Conservation (phyloP, 1,140 invertebrate species). For the Danaus melanippus region DNA sequence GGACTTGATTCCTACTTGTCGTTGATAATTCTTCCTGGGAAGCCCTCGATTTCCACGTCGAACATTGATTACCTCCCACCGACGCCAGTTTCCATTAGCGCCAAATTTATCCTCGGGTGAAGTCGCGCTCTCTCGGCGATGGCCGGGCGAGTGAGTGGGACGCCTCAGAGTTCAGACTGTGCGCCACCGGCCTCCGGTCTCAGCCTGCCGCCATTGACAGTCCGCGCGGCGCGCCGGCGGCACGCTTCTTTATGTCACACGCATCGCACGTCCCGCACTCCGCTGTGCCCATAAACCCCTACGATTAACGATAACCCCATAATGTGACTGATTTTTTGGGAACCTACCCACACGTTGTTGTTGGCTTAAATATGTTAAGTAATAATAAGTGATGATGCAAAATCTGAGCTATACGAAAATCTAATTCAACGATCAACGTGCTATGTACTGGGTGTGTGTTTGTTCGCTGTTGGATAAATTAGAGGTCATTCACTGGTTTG, state of each 20-base stretch:
- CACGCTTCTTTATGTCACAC: conserved; percentile 46
- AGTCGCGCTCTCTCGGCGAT: conserved; percentile 47
- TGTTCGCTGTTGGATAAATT: conserved; percentile 35
- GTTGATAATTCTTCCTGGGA: conserved; percentile 31
- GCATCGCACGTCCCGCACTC: conserved; percentile 28
- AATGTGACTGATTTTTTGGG: conserved; percentile 38
- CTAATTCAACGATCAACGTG: conserved; percentile 31
- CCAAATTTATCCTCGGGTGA: conserved; percentile 66
- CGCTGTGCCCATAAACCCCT: conserved; percentile 32
- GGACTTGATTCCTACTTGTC: conserved; percentile 16
- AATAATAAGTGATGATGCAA: background rate
- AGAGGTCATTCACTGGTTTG: conserved; percentile 61
- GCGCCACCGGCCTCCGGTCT: conserved; percentile 31
- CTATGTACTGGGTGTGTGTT: conserved; percentile 35
- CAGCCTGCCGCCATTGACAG: conserved; percentile 57
- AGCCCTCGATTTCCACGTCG: conserved; percentile 54
- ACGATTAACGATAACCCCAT: conserved; percentile 33
- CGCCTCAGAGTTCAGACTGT: conserved; percentile 26
- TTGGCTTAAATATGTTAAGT: conserved; percentile 5
- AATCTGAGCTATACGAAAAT: no score
- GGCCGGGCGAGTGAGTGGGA: conserved; percentile 47
- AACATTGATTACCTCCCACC: conserved; percentile 69
- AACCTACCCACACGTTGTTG: conserved; percentile 1
- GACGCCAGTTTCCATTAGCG: conserved; percentile 61
- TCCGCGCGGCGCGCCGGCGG: conserved; percentile 58